Evolutionary conservation across 2,113 vertebrate species (phyloP).

Genomic region (Halichoerus grypus): DNA sequence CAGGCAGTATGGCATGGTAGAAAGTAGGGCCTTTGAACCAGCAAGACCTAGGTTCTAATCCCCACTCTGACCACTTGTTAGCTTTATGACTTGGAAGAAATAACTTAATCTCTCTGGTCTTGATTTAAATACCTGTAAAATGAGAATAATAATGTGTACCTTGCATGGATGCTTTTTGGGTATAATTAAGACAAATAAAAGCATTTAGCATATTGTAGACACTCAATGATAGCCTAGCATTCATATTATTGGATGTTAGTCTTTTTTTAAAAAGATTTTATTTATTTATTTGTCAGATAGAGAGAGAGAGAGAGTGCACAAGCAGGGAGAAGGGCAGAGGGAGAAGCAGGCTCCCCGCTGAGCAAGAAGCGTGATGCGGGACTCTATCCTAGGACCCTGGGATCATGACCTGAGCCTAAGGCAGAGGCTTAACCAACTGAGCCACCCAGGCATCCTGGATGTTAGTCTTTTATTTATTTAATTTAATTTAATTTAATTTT

Average conservation of each 20-base stretch:
- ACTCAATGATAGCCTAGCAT: not conserved
- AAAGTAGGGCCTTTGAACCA: not conserved
- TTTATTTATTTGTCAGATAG: not conserved
- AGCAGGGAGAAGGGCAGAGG: not conserved
- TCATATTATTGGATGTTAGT: not conserved
- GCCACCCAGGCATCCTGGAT: not conserved
- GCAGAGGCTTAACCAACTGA: not conserved
- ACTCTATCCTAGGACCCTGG: not conserved
- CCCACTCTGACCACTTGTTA: not conserved
- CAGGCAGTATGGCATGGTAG: not conserved
- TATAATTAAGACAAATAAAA: not conserved
- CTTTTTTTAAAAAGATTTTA: not conserved
- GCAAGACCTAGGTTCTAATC: not conserved
- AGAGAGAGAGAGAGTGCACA: not conserved
- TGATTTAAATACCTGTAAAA: constrained; percentile 17
- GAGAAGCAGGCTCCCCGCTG: not conserved
- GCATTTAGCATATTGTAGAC: not conserved
- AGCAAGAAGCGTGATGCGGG: not conserved
- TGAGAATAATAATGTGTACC: not conserved
- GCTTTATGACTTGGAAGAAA: not conserved
- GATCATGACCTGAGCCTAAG: not conserved
- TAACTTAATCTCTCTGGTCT: not conserved
- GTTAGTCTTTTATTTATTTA: not conserved
- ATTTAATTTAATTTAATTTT: too few species aligned
- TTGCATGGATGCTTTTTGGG: not conserved